phyloP scores from a whole-genome alignment of 2,888 invertebrate genomes.

The Drosophila prolongata region DNA sequence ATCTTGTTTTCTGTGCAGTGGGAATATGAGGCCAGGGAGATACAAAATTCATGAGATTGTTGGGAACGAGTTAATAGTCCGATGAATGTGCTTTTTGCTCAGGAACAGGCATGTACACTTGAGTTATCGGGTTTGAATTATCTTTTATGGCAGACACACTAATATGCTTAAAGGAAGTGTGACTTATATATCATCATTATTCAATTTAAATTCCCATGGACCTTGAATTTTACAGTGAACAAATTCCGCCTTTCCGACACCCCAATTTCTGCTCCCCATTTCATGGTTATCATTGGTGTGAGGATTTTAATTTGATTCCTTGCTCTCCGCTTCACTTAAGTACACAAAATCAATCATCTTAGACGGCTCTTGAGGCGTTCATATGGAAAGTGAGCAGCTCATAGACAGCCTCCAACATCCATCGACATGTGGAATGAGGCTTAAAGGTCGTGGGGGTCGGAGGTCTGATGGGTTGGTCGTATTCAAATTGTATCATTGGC shows the following conservation, averaged over 20 bases:
- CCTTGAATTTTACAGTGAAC: neutral
- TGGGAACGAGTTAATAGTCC: too few species aligned
- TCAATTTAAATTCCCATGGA: neutral
- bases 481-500: slow-evolving; percentile 61
- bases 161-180: neutral
- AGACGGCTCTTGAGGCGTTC: slow-evolving; percentile 34
- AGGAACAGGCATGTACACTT: too few species aligned
- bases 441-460: slow-evolving; percentile 9
- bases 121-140: too few species aligned
- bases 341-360: slow-evolving; percentile 43
- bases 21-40: too few species aligned
- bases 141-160: too few species aligned
- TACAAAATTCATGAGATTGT: too few species aligned
- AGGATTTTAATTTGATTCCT: slow-evolving; percentile 45
- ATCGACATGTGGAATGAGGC: slow-evolving; percentile 12
- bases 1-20: too few species aligned
- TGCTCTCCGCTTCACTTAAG: slow-evolving; percentile 17
- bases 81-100: too few species aligned
- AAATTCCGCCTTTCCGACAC: neutral
- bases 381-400: slow-evolving; percentile 39
- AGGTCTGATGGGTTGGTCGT: slow-evolving; percentile 4
- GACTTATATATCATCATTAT: neutral
- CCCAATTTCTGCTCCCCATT: neutral
- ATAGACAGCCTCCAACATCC: slow-evolving; percentile 22
- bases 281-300: slow-evolving; percentile 14